Percentiles rank a stretch among this genome's conserved stretches.
Evolutionary conservation across 2,888 invertebrate species (phyloP).

Genomic region (Acrobasis repandana): DNA sequence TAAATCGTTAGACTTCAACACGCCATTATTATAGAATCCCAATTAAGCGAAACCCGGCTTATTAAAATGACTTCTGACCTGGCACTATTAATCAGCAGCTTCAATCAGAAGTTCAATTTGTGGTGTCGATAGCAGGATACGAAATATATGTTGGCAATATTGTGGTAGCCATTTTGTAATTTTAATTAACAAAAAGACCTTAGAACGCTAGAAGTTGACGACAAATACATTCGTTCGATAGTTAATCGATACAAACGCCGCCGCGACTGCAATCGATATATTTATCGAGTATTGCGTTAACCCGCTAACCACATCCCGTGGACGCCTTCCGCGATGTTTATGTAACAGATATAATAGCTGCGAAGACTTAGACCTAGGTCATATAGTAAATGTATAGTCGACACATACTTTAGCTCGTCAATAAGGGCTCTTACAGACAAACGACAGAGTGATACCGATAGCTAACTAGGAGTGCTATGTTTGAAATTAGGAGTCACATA

Average conservation of each 20-base stretch:
- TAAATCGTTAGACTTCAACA: constrained; percentile 7
- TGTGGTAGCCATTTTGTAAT: not conserved
- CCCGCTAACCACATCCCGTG: constrained; percentile 10
- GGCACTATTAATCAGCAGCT: not conserved
- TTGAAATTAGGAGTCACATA: too few species aligned
- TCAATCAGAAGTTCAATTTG: constrained; percentile 12
- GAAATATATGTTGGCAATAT: not conserved
- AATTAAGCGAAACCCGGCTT: constrained; percentile 7
- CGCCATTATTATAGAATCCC: constrained; percentile 3
- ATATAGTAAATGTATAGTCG: too few species aligned
- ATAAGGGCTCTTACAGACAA: too few species aligned
- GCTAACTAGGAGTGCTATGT: too few species aligned
- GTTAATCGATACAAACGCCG: constrained; percentile 12
- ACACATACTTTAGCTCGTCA: too few species aligned
- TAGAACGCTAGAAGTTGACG: not conserved
- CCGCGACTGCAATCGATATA: constrained; percentile 9
- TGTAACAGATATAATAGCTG: not conserved
- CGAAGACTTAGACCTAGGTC: too few species aligned
- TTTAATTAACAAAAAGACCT: not conserved
- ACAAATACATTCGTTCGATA: not conserved
- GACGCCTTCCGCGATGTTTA: constrained; percentile 6
- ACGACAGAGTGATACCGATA: too few species aligned
- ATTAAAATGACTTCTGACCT: constrained; percentile 18
- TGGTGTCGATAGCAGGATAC: constrained; percentile 4
- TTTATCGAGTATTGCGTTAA: constrained; percentile 10